Base-by-base conservation (phyloP, 2,797 vertebrate species). In the Huso huso region DNA sequence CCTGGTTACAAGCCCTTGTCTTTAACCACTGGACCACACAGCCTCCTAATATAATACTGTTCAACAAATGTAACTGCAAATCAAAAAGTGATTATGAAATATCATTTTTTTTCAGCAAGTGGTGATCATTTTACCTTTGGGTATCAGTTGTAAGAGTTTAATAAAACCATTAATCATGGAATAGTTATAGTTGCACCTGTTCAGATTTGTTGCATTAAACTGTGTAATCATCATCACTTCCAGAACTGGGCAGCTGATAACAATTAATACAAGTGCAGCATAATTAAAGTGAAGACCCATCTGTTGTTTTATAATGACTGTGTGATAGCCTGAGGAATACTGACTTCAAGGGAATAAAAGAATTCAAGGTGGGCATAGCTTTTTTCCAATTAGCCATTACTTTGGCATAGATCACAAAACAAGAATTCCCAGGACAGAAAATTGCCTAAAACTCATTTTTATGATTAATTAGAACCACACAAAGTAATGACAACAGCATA, bases 121-220 rank as follows among this genome's bases (percentile, higher is more conserved):
- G 37, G 37, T 37, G 37, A 37, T 37, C 77, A 74, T 76, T 75
- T 80, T 69, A 68, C 67, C 58, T 79, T 72, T 65, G 79, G 69
- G 83, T 82, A 80, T 78, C 73, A 77, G 70, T 76, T 81, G 77
- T 71, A 79, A 75, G 71, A 75, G 75, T 82, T 79, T 78, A 82
- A 79, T 77, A 66, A 75, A 79, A 83, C 78, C 79, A 70, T 75
- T 79, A 83, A 78, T 51, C n/a, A 78, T 78, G 62, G 76, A 79
- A 69, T 77, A 74, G 78, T 83, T 85, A 77, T 66, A 77, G 62
- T 51, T 69, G 73, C 68, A 83, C 71, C 71, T 85, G 78, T 66
- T 80, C 69, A 72, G 78, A 76, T 70, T 72, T 75, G 62, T 77
- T 73, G 51, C 66, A 74, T 69, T 76, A 78, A 77, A 71, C 59